A percentile compares a stretch with the other conserved stretches of the same genome.
These are phyloP conservation scores for Microctenopoma stevenorrisi DNA, from an alignment of 2,797 vertebrate species.

Conservation along the genomic window DNA sequence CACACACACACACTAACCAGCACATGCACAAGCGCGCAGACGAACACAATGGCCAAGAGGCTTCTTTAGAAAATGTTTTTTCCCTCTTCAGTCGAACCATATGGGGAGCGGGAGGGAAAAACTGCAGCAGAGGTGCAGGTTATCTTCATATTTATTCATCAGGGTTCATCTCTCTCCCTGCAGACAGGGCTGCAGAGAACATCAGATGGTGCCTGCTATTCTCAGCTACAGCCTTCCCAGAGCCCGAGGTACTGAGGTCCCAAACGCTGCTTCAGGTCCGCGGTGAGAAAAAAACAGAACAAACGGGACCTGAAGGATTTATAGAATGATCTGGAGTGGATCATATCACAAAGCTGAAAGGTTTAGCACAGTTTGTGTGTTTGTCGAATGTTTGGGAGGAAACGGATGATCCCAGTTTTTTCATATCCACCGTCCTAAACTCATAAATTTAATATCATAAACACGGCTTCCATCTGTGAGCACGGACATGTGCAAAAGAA, in stretches of 20 bases:
- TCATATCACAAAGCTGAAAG: conserved; percentile 29
- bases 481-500: conserved; percentile 22
- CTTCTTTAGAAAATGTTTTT: conserved; percentile 67
- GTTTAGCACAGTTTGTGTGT: conserved; percentile 35
- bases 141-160: conserved; percentile 86
- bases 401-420: not conserved
- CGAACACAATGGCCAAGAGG: conserved; percentile 69
- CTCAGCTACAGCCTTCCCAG: conserved; percentile 55
- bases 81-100: conserved; percentile 69
- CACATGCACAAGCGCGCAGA: conserved; percentile 44
- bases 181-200: conserved; percentile 68
- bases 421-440: no score
- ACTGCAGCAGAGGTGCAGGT: conserved; percentile 76
- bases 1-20: conserved; percentile 44
- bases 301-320: conserved; percentile 17
- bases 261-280: conserved; percentile 41
- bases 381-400: not conserved
- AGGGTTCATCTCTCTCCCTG: conserved; percentile 67
- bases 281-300: conserved; percentile 45
- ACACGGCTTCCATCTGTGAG: conserved; percentile 7
- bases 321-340: conserved; percentile 28
- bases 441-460: not conserved
- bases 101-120: conserved; percentile 66
- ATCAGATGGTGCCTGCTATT: conserved; percentile 74
- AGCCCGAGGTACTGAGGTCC: conserved; percentile 57